Conservation (phyloP, 2,797 vertebrate genomes). For the Coregonus sp. region DNA sequence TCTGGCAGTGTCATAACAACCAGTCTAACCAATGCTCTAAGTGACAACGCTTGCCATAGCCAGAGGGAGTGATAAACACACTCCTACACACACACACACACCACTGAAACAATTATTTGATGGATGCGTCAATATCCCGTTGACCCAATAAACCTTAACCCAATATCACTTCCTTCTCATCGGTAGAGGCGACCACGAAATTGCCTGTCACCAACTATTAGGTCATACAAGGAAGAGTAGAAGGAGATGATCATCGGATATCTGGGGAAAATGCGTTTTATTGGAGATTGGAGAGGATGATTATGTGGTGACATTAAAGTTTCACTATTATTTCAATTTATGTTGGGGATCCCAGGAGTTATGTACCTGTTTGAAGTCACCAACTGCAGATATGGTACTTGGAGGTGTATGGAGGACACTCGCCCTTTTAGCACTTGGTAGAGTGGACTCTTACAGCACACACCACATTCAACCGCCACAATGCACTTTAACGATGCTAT, state of each 20-base stretch:
- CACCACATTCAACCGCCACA: background rate
- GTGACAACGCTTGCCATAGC: no score
- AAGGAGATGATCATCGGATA: background rate
- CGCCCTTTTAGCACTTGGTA: background rate
- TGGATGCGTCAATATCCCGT: constrained; percentile 8
- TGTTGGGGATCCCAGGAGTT: background rate
- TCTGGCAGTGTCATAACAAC: background rate
- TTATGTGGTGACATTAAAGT: background rate
- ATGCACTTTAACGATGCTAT: background rate
- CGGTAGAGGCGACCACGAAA: background rate
- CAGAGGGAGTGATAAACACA: background rate
- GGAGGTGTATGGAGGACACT: background rate
- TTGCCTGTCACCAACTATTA: constrained; percentile 4
- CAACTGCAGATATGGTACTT: background rate
- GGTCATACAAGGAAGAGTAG: background rate
- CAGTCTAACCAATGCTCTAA: background rate
- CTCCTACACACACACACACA: background rate
- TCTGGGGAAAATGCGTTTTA: background rate
- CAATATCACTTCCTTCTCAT: constrained; percentile 1
- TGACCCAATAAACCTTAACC: constrained; percentile 2
- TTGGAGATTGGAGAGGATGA: constrained; percentile 6
- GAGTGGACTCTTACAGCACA: background rate
- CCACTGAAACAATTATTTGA: background rate
- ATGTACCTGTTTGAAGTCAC: background rate
- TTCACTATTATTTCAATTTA: background rate